Conservation (phyloP, 2,888 invertebrate genomes). For the Celastrina argiolus region DNA sequence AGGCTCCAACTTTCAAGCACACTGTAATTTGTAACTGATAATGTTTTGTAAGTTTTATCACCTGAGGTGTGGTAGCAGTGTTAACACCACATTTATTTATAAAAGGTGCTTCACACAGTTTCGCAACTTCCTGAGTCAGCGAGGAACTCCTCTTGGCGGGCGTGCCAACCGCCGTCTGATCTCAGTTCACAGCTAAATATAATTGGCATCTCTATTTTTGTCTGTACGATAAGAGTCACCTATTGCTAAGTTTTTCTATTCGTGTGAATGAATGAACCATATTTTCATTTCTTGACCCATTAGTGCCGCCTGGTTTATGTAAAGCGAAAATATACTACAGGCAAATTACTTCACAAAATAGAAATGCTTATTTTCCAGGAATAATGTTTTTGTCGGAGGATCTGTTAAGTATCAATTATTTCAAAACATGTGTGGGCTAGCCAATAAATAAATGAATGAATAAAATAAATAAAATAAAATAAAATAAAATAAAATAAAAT, state of each 20-base stretch:
- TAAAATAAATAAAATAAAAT: too few species aligned
- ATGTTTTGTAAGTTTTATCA: background rate
- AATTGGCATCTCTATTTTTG: background rate
- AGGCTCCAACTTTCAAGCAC: too few species aligned
- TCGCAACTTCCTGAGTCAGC: slow-evolving; percentile 52
- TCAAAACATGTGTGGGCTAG: too few species aligned
- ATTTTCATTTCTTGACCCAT: background rate
- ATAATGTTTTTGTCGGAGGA: too few species aligned
- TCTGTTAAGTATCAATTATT: too few species aligned
- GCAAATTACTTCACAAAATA: too few species aligned
- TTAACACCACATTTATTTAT: background rate
- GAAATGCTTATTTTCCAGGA: too few species aligned
- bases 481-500: too few species aligned
- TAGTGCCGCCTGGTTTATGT: too few species aligned
- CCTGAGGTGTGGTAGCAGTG: background rate
- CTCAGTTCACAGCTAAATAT: background rate
- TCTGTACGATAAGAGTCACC: background rate
- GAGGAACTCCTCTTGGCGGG: slow-evolving; percentile 45
- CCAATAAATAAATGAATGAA: too few species aligned
- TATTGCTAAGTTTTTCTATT: background rate
- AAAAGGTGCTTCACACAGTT: slow-evolving; percentile 3
- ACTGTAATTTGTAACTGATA: too few species aligned
- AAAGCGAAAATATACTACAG: too few species aligned
- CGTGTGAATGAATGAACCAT: background rate
- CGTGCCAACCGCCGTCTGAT: slow-evolving; percentile 37